Conservation (phyloP, 2,797 vertebrate genomes). For the Salarias fasciatus region DNA sequence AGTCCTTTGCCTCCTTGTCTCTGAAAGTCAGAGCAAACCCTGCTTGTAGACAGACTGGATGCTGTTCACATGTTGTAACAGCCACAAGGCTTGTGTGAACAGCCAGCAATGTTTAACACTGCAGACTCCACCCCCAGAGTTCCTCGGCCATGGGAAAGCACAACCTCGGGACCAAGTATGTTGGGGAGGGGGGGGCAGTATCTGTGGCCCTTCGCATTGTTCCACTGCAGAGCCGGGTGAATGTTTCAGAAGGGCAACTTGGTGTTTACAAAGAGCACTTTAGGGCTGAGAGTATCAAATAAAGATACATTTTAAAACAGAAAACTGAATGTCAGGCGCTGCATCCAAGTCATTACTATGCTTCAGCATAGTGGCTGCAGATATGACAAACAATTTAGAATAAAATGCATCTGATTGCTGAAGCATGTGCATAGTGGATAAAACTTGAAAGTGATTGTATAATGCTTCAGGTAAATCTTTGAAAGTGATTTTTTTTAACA, state of each 20-base stretch:
- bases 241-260: background rate
- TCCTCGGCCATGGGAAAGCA: background rate
- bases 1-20: background rate
- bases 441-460: too few relatives aligned
- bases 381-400: too few relatives aligned
- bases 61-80: conserved; percentile 4
- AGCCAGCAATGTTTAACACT: conserved; percentile 5
- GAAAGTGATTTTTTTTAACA: too few relatives aligned
- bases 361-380: too few relatives aligned
- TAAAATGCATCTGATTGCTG: too few relatives aligned
- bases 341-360: background rate
- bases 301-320: background rate
- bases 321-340: background rate
- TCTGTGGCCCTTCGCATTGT: conserved; percentile 1
- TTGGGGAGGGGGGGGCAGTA: conserved; percentile 5
- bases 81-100: conserved; percentile 10
- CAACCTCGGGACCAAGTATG: background rate
- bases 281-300: background rate
- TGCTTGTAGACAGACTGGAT: conserved; percentile 12
- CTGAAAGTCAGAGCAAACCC: conserved; percentile 10
- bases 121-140: conserved; percentile 20
- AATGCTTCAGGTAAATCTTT: too few relatives aligned
- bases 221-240: background rate
- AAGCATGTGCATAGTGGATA: too few relatives aligned
- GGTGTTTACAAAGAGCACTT: background rate